Base-by-base conservation (phyloP, 2,888 invertebrate genomes). In the Heteromurus nitidus region DNA sequence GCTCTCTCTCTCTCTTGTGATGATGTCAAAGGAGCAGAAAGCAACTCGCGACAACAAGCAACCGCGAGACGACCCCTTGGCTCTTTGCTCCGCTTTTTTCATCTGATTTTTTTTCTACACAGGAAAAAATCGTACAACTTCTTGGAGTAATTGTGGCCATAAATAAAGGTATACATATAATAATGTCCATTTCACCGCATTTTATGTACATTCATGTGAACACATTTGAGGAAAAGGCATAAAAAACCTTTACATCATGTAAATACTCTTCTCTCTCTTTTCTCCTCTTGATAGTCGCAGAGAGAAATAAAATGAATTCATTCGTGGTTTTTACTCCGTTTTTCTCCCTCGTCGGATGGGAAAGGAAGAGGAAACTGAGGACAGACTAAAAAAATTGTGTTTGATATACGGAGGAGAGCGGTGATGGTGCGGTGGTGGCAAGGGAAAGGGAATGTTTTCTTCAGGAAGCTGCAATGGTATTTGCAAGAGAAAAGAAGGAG, bases 141-240 rank as follows among this genome's bases (percentile, higher is more conserved):
- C 26, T 42, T 50, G 13, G 20, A 69, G 69, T 20, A 72, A 67
- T 65, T 73, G 72, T 80, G 73, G 65, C 65, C 80, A 80, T 80
- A 80, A 80, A 80, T 80, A 80, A 80, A 80, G 69, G n/a, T n/a
- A n/a, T n/a, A n/a, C 65, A 64, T 24, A 72, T 60, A 72, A 74
- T 80, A 80, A 80, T 80, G 80, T 80, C 74, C 80, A 80, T 80
- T 80, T 80, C 80, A 80, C 80, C 80, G 80, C 80, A 80, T 80
- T 80, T 80, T 81, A 81, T 75, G 80, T 75, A 18, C 31, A 44
- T 73, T 5, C 44, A 55, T 53, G 31, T 26, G 44, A 30, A 65
- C 47, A 70, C 47, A 55, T 9, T 16, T 13, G 16, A 36, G n/a
- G 36, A 55, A 11, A 74, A 44, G 44, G 55, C 13, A 53, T 11